These are phyloP conservation scores for Pachyseris speciosa DNA, from an alignment of 64 coral and sea anemone species.

Conservation along the genomic window DNA sequence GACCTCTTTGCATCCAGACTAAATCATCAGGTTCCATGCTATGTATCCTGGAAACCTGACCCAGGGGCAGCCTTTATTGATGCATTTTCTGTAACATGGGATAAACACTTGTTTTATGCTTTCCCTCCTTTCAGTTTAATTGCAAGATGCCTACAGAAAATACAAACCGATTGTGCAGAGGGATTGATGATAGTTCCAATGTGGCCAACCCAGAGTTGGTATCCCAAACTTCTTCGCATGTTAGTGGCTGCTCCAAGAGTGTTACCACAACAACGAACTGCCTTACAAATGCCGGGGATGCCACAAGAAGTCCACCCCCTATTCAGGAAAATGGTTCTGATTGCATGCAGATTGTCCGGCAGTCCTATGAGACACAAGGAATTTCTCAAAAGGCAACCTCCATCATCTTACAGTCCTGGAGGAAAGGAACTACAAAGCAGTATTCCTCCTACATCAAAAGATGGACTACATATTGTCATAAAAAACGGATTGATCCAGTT, in stretches of 20 bases:
- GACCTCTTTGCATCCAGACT: conserved; percentile 67
- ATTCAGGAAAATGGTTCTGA: conserved; percentile 58
- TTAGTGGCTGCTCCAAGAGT: conserved; percentile 31
- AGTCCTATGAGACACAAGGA: conserved; percentile 31
- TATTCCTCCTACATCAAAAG: conserved; percentile 21
- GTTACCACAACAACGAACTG: background rate
- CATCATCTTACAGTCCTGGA: conserved; percentile 52
- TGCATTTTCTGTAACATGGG: conserved; percentile 56
- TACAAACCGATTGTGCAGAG: conserved; percentile 3
- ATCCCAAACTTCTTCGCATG: conserved; percentile 35
- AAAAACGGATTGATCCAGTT: conserved; percentile 52
- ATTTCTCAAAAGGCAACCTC: conserved; percentile 23
- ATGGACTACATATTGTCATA: conserved; percentile 51
- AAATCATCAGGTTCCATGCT: conserved; percentile 52
- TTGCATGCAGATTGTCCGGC: conserved; percentile 69
- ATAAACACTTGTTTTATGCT: conserved; percentile 32
- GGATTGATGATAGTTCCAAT: conserved; percentile 57
- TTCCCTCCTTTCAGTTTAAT: conserved; percentile 74
- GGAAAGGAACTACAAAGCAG: background rate
- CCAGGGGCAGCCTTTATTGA: conserved; percentile 46
- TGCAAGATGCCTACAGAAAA: conserved; percentile 39
- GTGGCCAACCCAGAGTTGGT: conserved; percentile 73
- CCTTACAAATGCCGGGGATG: background rate
- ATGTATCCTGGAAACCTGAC: conserved; percentile 79
- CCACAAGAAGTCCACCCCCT: conserved; percentile 13